Conservation (phyloP, 1,140 invertebrate species). For the Hyles vespertilio region DNA sequence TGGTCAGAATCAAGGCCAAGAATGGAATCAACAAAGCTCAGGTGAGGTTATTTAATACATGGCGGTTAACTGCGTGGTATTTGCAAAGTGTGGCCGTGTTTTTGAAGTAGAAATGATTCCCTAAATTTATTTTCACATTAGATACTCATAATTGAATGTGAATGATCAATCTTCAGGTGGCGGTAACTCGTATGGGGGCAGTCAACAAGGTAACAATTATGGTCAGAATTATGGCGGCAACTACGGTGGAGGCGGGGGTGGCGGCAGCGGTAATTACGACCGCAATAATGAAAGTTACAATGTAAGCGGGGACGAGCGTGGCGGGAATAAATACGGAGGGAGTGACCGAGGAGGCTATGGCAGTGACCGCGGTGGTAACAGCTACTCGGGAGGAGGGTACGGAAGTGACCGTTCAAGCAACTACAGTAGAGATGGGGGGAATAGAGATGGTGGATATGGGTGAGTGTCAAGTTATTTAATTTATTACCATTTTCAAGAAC, state of each 20-base stretch:
- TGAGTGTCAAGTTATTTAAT: constrained; percentile 35
- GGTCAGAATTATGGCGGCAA: constrained; percentile 47
- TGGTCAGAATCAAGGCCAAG: constrained; percentile 41
- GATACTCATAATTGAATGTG: neutral
- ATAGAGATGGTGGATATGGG: constrained; percentile 67
- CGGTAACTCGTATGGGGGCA: constrained; percentile 39
- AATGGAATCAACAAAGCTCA: constrained; percentile 55
- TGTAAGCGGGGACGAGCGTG: constrained; percentile 40
- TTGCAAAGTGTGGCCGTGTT: neutral
- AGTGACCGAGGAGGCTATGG: constrained; percentile 48
- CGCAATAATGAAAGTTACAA: constrained; percentile 54
- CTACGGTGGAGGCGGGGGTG: constrained; percentile 41
- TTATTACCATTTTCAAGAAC: no score
- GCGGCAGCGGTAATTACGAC: constrained; percentile 51
- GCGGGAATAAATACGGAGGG: constrained; percentile 49
- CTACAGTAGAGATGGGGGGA: constrained; percentile 69
- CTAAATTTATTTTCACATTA: no score
- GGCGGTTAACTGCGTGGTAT: neutral
- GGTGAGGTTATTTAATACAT: constrained; percentile 32
- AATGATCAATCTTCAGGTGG: constrained; percentile 29
- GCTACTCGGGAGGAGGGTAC: constrained; percentile 60
- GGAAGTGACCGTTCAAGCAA: constrained; percentile 69
- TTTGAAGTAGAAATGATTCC: neutral
- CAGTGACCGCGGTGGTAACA: constrained; percentile 41
- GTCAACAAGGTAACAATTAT: constrained; percentile 47